phyloP scores from a whole-genome alignment of 2,113 vertebrate species.

The Sprattus sprattus region DNA sequence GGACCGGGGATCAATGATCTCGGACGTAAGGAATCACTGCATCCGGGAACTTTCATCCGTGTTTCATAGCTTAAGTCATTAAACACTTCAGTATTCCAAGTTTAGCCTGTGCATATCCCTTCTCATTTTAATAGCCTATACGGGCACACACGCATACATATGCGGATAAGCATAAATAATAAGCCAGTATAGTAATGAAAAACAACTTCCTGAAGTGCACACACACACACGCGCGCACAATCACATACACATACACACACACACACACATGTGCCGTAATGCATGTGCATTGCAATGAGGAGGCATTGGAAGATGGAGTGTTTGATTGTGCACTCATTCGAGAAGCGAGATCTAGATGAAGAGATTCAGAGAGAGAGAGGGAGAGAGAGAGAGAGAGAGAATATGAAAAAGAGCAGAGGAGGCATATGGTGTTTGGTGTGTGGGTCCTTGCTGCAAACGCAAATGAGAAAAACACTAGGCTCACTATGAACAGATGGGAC shows the following conservation, averaged over 20 bases:
- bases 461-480: background rate
- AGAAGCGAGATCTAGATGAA: background rate
- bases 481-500: background rate
- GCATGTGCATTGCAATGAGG: slow-evolving; percentile 22
- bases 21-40: background rate
- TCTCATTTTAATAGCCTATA: background rate
- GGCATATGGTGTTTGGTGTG: slow-evolving; percentile 1
- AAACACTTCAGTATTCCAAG: background rate
- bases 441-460: background rate
- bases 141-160: background rate
- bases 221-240: background rate
- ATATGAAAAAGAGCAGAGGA: background rate
- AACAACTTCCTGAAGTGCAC: background rate
- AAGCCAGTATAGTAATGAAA: background rate
- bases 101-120: background rate
- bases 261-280: background rate
- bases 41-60: background rate
- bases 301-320: slow-evolving; percentile 9
- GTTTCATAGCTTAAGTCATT: background rate
- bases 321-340: background rate
- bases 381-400: background rate
- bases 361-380: slow-evolving; percentile 15
- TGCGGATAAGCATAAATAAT: background rate
- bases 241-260: background rate
- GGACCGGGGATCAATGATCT: background rate